Percentiles rank a stretch among this genome's conserved stretches.
These are phyloP conservation scores for Poecilia picta DNA, from an alignment of 2,797 vertebrate species.

Conservation along the genomic window DNA sequence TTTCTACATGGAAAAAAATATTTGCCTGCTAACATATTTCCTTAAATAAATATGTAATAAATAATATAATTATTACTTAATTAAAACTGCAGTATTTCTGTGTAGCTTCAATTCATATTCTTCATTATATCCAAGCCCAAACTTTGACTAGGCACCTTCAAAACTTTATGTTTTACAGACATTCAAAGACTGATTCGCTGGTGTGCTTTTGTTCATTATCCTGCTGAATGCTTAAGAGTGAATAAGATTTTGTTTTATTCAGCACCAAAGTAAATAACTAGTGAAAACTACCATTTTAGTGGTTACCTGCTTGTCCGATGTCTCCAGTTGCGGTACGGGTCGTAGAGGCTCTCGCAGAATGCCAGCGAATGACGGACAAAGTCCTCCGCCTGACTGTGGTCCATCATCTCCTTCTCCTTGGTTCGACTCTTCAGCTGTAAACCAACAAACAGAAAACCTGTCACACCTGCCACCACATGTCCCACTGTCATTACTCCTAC, in stretches of 20 bases:
- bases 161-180: neutral
- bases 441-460: slow-evolving; percentile 2
- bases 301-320: slow-evolving; percentile 88
- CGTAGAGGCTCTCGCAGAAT: slow-evolving; percentile 97
- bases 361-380: slow-evolving; percentile 94
- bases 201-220: neutral
- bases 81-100: neutral
- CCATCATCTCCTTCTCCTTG: slow-evolving; percentile 96
- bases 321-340: slow-evolving; percentile 97
- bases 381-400: slow-evolving; percentile 94
- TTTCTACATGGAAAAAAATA: neutral
- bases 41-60: neutral
- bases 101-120: neutral
- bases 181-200: neutral
- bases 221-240: neutral
- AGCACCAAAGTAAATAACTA: neutral
- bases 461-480: neutral
- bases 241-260: neutral
- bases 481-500: neutral
- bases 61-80: neutral
- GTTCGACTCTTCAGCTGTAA: slow-evolving; percentile 94
- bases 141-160: neutral
- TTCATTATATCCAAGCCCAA: neutral
- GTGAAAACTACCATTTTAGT: neutral
- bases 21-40: neutral